These are phyloP conservation scores for Crenuchus spilurus DNA, from an alignment of 2,797 vertebrate species.

Conservation along the genomic window DNA sequence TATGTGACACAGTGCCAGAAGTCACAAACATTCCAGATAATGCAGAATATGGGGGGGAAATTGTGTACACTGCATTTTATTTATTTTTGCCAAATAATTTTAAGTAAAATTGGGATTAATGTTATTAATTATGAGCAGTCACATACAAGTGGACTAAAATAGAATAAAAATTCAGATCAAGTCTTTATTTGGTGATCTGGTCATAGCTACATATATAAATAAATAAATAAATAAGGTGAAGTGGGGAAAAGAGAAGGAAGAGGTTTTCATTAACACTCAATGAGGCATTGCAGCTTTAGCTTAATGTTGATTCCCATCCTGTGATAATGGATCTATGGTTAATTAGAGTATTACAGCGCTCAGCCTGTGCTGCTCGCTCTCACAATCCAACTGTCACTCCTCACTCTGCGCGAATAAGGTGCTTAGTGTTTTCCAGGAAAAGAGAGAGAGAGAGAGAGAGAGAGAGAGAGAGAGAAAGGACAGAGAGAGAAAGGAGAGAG, in stretches of 20 bases:
- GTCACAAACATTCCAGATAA: too few species aligned
- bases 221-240: constrained; percentile 12
- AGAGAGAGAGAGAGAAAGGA: constrained; percentile 54
- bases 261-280: constrained; percentile 39
- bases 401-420: constrained; percentile 72
- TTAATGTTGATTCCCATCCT: constrained; percentile 51
- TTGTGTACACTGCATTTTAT: too few species aligned
- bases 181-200: too few species aligned
- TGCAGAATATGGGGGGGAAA: too few species aligned
- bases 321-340: constrained; percentile 77
- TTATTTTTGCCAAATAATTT: too few species aligned
- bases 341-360: constrained; percentile 78
- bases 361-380: constrained; percentile 60
- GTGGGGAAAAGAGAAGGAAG: constrained; percentile 14
- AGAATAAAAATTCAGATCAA: too few species aligned
- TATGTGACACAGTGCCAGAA: too few species aligned
- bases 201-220: neutral
- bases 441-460: constrained; percentile 54
- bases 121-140: too few species aligned
- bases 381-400: constrained; percentile 68
- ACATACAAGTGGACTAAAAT: too few species aligned
- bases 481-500: constrained; percentile 50
- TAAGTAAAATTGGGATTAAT: too few species aligned
- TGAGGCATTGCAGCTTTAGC: constrained; percentile 32
- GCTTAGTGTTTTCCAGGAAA: constrained; percentile 70